Evolutionary conservation across 2,113 vertebrate species (phyloP).

Genomic region (Sander lucioperca): DNA sequence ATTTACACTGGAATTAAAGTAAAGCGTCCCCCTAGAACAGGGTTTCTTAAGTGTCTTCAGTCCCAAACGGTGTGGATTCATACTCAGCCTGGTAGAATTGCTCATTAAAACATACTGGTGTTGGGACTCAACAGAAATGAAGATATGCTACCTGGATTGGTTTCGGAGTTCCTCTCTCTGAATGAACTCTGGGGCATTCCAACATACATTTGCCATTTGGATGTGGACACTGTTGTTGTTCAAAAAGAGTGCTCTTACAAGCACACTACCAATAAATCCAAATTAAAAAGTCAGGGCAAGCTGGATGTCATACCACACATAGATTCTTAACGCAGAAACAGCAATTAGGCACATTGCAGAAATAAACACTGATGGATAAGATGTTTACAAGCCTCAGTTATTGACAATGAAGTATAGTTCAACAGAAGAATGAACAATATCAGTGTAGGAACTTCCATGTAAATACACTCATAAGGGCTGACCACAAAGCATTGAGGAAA

Average conservation of each 20-base stretch:
- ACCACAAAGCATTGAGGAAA: neutral
- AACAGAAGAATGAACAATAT: slow-evolving; percentile 20
- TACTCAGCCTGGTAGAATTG: slow-evolving; percentile 32
- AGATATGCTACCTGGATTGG: slow-evolving; percentile 60
- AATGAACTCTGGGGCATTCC: slow-evolving; percentile 8
- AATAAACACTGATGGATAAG: slow-evolving; percentile 32
- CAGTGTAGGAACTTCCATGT: slow-evolving; percentile 1
- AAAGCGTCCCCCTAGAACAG: slow-evolving; percentile 61
- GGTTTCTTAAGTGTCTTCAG: slow-evolving; percentile 57
- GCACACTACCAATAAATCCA: slow-evolving; percentile 29
- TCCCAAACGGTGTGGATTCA: slow-evolving; percentile 41
- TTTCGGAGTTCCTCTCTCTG: slow-evolving; percentile 26
- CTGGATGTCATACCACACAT: slow-evolving; percentile 28
- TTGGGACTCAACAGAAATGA: slow-evolving; percentile 55
- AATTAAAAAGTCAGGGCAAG: slow-evolving; percentile 60
- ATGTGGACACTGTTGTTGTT: slow-evolving; percentile 10
- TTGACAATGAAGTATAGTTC: neutral
- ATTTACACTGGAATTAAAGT: slow-evolving; percentile 58
- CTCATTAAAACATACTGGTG: slow-evolving; percentile 37
- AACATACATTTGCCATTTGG: slow-evolving; percentile 4
- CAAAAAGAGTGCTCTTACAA: slow-evolving; percentile 12
- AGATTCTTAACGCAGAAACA: slow-evolving; percentile 26
- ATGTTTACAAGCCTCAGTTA: slow-evolving; percentile 43
- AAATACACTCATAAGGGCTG: slow-evolving; percentile 10
- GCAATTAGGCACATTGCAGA: slow-evolving; percentile 55